Percentiles rank a stretch among this genome's conserved stretches.
Evolutionary conservation across 2,797 vertebrate species (phyloP).

Genomic region (Menidia menidia): DNA sequence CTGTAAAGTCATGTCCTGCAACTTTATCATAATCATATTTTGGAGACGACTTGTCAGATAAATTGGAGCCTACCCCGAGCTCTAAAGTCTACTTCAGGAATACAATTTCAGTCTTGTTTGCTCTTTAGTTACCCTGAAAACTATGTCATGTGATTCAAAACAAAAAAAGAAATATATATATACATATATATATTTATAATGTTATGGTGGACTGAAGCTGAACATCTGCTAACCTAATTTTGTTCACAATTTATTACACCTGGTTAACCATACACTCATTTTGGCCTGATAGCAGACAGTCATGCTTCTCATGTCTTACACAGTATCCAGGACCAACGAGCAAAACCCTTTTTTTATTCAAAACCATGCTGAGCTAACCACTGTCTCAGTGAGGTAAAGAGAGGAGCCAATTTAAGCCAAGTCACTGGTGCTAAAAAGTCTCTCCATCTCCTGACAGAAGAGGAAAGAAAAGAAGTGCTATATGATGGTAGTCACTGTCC

Average conservation of each 20-base stretch:
- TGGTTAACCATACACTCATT: not conserved
- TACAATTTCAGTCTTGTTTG: constrained; percentile 8
- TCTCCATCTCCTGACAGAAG: not conserved
- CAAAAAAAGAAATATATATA: too few relatives aligned
- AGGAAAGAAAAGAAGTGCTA: constrained; percentile 15
- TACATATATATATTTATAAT: too few relatives aligned
- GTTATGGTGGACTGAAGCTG: too few relatives aligned
- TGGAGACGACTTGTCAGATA: constrained; percentile 1
- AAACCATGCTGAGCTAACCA: not conserved
- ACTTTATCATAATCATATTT: constrained; percentile 25
- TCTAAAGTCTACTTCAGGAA: constrained; percentile 6
- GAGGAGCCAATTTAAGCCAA: not conserved
- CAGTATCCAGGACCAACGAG: not conserved
- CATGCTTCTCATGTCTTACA: not conserved
- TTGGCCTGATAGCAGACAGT: not conserved
- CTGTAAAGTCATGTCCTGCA: constrained; percentile 26
- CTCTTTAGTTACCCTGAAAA: constrained; percentile 9
- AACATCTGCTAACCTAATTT: not conserved
- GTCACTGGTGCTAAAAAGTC: constrained; percentile 5
- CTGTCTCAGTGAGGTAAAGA: not conserved
- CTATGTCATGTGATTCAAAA: not conserved
- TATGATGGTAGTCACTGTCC: constrained; percentile 26
- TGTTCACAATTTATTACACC: not conserved
- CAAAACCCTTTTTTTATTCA: not conserved
- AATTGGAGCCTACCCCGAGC: not conserved